A percentile compares a stretch with the other conserved stretches of the same genome.
Evolutionary conservation across 2,888 invertebrate genomes (phyloP).

Genomic region (Brenthis daphne): DNA sequence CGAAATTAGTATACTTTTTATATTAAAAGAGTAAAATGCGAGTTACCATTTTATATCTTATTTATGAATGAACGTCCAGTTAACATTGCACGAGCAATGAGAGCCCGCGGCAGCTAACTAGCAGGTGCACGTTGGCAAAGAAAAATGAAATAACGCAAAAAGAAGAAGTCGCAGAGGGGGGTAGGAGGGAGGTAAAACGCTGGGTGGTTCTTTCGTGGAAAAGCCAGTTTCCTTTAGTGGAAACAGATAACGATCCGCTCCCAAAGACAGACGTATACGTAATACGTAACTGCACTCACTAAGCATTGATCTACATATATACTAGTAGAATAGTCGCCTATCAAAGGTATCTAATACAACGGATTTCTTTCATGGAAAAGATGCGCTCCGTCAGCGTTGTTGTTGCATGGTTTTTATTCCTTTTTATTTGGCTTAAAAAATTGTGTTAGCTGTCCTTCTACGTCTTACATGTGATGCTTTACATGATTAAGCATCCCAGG

Average conservation of each 20-base stretch:
- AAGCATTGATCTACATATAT: conserved; percentile 71
- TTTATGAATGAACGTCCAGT: conserved; percentile 53
- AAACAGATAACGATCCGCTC: conserved; percentile 82
- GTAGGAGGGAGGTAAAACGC: conserved; percentile 60
- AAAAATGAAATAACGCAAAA: conserved; percentile 81
- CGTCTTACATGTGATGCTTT: conserved; percentile 6
- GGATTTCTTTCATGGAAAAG: conserved; percentile 58
- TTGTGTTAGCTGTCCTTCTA: neutral
- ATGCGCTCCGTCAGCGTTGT: conserved; percentile 49
- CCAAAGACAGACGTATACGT: conserved; percentile 67
- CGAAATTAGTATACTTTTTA: conserved; percentile 19
- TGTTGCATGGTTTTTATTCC: conserved; percentile 16
- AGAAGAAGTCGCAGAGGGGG: conserved; percentile 65
- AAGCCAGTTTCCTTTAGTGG: conserved; percentile 81
- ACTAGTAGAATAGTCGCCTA: conserved; percentile 53
- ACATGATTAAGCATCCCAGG: neutral
- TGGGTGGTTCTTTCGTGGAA: conserved; percentile 77
- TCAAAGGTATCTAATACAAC: conserved; percentile 70
- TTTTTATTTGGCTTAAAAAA: conserved; percentile 23
- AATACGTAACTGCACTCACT: conserved; percentile 77
- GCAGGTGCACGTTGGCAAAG: conserved; percentile 77
- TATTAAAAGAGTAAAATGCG: conserved; percentile 41
- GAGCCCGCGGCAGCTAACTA: conserved; percentile 74
- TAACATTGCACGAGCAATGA: conserved; percentile 60
- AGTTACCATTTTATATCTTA: conserved; percentile 45